Percentiles rank a stretch among this genome's conserved stretches.
phyloP scores from a whole-genome alignment of 2,797 vertebrate genomes.

The Staurois parvus region DNA sequence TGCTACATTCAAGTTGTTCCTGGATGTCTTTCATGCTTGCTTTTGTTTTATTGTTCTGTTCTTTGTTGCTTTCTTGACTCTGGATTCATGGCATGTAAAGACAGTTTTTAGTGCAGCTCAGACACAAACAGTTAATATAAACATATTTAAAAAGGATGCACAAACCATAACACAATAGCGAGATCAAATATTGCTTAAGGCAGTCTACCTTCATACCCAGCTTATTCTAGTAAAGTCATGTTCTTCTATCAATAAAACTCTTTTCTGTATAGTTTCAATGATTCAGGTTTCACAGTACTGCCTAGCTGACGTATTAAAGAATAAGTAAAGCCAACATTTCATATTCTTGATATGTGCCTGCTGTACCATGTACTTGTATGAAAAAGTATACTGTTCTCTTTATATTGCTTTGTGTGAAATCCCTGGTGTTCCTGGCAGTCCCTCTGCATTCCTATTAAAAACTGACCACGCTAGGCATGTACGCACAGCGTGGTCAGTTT shows the following conservation, averaged over 20 bases:
- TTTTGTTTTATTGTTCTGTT: conserved; percentile 75
- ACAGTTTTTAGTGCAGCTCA: not conserved
- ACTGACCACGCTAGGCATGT: too few species aligned
- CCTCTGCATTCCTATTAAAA: too few species aligned
- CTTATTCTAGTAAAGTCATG: too few species aligned
- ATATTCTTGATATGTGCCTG: too few species aligned
- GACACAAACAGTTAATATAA: not conserved
- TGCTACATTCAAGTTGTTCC: conserved; percentile 76
- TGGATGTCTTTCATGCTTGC: conserved; percentile 80
- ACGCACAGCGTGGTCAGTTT: too few species aligned
- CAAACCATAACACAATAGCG: not conserved
- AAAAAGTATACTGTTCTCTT: too few species aligned
- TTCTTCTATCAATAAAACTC: too few species aligned
- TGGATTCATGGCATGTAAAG: conserved; percentile 60
- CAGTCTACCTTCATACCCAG: not conserved
- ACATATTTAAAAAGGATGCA: not conserved
- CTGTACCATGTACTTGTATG: too few species aligned
- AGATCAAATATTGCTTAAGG: not conserved
- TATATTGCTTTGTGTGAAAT: too few species aligned
- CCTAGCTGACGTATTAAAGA: not conserved
- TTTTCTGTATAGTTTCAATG: too few species aligned
- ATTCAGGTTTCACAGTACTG: not conserved
- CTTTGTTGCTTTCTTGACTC: conserved; percentile 79
- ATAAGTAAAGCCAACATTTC: too few species aligned
- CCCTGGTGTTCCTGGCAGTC: too few species aligned